A percentile compares a stretch with the other conserved stretches of the same genome.
Evolutionary conservation across 2,888 invertebrate genomes (phyloP).

Genomic region (Eristalis pertinax): DNA sequence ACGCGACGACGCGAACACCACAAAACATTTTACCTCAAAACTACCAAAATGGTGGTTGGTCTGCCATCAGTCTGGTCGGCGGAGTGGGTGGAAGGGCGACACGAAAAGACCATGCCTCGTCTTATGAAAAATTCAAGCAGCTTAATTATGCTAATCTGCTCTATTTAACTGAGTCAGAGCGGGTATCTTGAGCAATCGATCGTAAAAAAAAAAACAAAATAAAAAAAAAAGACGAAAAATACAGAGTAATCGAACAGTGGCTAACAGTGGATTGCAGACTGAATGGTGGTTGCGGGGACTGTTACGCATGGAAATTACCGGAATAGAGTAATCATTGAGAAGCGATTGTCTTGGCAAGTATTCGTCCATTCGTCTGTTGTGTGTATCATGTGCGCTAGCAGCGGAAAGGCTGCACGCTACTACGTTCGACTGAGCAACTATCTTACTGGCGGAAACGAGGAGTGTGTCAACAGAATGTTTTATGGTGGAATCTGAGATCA

Average conservation of each 20-base stretch:
- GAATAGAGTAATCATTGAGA: neutral
- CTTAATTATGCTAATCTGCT: constrained; percentile 63
- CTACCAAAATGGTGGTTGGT: constrained; percentile 1
- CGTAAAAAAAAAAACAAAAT: constrained; percentile 13
- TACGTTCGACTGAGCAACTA: neutral
- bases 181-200: constrained; percentile 60
- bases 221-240: neutral
- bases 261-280: constrained; percentile 17
- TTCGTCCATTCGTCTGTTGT: neutral
- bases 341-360: neutral
- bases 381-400: neutral
- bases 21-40: constrained; percentile 8
- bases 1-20: too few species aligned
- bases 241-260: constrained; percentile 22
- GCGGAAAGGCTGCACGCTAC: neutral
- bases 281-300: neutral
- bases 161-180: constrained; percentile 34
- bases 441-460: neutral
- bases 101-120: constrained; percentile 43
- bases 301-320: constrained; percentile 1
- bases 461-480: neutral
- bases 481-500: neutral
- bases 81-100: neutral
- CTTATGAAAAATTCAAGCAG: constrained; percentile 63
- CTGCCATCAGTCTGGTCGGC: neutral